Percentiles rank a stretch among this genome's conserved stretches.
phyloP scores from a whole-genome alignment of 2,797 vertebrate species.

The Microhierax caerulescens region DNA sequence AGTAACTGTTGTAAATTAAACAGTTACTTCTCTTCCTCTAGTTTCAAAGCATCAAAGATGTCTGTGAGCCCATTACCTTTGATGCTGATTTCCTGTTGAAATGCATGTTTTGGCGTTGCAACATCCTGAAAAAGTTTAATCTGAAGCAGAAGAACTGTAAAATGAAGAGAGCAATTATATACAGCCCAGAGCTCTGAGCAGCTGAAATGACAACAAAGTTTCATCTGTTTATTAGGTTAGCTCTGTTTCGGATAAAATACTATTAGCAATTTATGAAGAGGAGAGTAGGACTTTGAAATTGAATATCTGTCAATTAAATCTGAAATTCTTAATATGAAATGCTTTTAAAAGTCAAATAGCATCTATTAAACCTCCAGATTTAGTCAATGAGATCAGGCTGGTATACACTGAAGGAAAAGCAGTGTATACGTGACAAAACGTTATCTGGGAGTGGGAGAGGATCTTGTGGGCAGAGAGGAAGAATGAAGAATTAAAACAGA shows the following conservation, averaged over 20 bases:
- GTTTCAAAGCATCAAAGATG: slow-evolving; percentile 52
- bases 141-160: slow-evolving; percentile 52
- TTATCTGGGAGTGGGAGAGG: neutral
- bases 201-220: slow-evolving; percentile 39
- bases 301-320: slow-evolving; percentile 52
- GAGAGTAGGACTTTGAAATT: slow-evolving; percentile 49
- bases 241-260: slow-evolving; percentile 46
- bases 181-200: slow-evolving; percentile 5
- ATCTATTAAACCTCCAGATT: slow-evolving; percentile 50
- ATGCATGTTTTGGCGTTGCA: slow-evolving; percentile 31
- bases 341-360: slow-evolving; percentile 43
- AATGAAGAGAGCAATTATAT: slow-evolving; percentile 48
- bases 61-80: slow-evolving; percentile 48
- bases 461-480: neutral
- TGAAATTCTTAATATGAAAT: slow-evolving; percentile 58
- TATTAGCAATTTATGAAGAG: slow-evolving; percentile 56
- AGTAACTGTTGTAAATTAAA: slow-evolving; percentile 59
- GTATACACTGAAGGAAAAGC: neutral
- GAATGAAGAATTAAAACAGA: neutral
- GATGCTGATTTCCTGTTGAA: slow-evolving; percentile 55
- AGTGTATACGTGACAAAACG: neutral
- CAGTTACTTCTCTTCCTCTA: slow-evolving; percentile 35
- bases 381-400: slow-evolving; percentile 17
- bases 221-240: slow-evolving; percentile 39
- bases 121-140: slow-evolving; percentile 62